phyloP scores from a whole-genome alignment of 2,888 invertebrate species.

The Scrobipalpa costella region DNA sequence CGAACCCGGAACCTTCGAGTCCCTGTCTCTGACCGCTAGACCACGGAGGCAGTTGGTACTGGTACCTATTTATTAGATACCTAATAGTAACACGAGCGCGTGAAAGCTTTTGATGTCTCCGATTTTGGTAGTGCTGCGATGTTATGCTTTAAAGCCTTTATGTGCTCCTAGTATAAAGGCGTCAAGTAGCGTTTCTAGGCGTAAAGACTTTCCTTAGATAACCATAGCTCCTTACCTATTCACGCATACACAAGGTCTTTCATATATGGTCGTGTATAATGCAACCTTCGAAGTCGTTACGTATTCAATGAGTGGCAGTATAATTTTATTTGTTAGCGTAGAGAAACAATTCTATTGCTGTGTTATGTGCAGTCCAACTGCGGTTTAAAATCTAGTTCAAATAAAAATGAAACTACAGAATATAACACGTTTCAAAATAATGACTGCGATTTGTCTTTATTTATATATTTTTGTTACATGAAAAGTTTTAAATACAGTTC shows the following conservation, averaged over 20 bases:
- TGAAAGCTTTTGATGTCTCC: too few relatives aligned
- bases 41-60: too few relatives aligned
- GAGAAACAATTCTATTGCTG: conserved; percentile 15
- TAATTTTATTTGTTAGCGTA: conserved; percentile 24
- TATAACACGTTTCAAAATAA: background rate
- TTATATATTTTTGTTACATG: too few relatives aligned
- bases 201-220: background rate
- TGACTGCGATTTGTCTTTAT: background rate
- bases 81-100: background rate
- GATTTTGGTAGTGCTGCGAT: too few relatives aligned
- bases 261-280: conserved; percentile 29
- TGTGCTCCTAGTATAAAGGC: too few relatives aligned
- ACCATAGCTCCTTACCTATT: background rate
- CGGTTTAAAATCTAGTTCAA: conserved; percentile 4
- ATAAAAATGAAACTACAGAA: background rate
- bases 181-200: too few relatives aligned
- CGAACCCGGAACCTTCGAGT: too few relatives aligned
- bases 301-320: conserved; percentile 27
- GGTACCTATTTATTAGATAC: too few relatives aligned
- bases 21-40: too few relatives aligned
- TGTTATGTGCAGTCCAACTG: background rate
- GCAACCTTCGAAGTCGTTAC: conserved; percentile 35
- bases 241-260: background rate
- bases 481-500: too few relatives aligned
- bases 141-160: too few relatives aligned